Conservation (phyloP, 2,113 vertebrate genomes). For the Ceratotherium simum region DNA sequence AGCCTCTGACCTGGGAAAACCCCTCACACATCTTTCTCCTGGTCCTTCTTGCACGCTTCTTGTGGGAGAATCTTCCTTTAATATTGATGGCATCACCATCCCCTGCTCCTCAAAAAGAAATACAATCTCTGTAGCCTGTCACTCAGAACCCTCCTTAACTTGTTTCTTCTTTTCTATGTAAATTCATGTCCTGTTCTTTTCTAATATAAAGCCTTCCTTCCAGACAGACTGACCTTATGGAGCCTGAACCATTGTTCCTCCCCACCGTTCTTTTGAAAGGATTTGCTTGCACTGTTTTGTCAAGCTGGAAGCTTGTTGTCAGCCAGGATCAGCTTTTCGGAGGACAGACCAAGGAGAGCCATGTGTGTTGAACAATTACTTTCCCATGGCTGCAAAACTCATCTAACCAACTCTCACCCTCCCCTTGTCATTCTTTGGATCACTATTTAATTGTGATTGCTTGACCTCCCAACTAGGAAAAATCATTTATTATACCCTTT, state of each 20-base stretch:
- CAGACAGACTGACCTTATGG: background rate
- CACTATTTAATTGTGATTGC: background rate
- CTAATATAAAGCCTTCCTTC: background rate
- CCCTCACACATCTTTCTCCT: too few relatives aligned
- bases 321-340: background rate
- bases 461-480: background rate
- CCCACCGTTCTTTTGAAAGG: background rate
- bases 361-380: background rate
- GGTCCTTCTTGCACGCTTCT: background rate
- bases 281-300: background rate
- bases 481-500: background rate
- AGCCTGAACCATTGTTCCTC: background rate
- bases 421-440: background rate
- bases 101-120: background rate
- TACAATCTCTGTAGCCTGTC: background rate
- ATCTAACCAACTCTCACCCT: fast-evolving
- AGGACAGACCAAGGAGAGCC: background rate
- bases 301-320: background rate
- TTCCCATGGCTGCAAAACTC: background rate
- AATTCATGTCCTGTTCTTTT: background rate
- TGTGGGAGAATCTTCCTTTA: background rate
- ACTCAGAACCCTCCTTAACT: background rate
- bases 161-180: background rate
- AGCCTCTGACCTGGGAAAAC: background rate
- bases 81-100: background rate